Evolutionary conservation across 2,888 invertebrate species (phyloP).

Genomic region (Myopa tessellatipennis): DNA sequence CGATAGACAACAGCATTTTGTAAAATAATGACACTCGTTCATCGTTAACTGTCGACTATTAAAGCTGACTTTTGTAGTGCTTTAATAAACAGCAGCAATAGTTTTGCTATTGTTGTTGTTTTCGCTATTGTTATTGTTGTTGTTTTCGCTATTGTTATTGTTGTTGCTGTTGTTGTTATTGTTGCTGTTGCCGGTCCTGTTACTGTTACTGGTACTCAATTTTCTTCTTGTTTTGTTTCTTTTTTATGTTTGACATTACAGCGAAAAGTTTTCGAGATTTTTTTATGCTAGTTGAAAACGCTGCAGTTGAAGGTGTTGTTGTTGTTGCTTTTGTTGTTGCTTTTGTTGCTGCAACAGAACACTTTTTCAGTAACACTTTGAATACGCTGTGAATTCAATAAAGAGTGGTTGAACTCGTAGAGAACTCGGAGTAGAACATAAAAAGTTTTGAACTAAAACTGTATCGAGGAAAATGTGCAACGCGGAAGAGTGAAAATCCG

Average conservation of each 20-base stretch:
- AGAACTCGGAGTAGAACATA: background rate
- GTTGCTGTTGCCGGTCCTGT: background rate
- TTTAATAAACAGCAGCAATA: background rate
- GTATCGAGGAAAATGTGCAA: slow-evolving; percentile 19
- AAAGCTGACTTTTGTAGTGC: slow-evolving; percentile 2
- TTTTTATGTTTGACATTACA: background rate
- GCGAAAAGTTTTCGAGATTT: background rate
- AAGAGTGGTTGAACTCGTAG: background rate
- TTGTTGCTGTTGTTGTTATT: background rate
- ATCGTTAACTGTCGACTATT: background rate
- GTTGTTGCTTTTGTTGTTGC: background rate
- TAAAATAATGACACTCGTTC: background rate
- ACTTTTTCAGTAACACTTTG: background rate
- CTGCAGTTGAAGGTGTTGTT: background rate
- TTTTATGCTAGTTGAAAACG: background rate
- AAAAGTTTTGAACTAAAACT: background rate
- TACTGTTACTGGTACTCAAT: slow-evolving; percentile 1
- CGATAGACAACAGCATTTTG: background rate
- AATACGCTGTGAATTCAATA: background rate
- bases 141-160: background rate
- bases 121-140: background rate
- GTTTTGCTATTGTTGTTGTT: background rate
- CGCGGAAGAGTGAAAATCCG: background rate
- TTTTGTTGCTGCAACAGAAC: background rate
- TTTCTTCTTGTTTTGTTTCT: background rate